These are phyloP conservation scores for Poecilia wingei DNA, from an alignment of 2,797 vertebrate species.

Conservation along the genomic window DNA sequence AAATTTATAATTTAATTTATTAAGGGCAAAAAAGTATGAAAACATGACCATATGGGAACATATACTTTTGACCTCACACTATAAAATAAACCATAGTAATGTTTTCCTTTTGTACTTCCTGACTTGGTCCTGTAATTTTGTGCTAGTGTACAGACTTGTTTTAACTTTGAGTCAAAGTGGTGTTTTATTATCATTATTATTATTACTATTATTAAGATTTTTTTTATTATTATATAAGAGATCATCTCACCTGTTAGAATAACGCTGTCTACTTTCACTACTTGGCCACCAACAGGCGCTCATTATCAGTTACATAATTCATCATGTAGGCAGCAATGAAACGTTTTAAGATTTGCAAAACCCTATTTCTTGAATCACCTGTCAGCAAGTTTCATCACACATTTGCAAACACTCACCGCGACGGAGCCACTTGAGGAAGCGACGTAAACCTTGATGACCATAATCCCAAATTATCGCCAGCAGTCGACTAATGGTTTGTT, in stretches of 20 bases:
- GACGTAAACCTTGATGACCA: slow-evolving; percentile 90
- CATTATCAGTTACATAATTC: slow-evolving; percentile 6
- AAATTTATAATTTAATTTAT: neutral
- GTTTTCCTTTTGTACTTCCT: neutral
- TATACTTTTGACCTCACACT: too few relatives aligned
- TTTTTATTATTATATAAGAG: neutral
- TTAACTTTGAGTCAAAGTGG: neutral
- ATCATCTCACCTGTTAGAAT: slow-evolving; percentile 2
- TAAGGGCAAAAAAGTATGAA: neutral
- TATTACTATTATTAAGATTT: neutral
- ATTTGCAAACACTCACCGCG: slow-evolving; percentile 81
- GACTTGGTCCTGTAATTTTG: neutral
- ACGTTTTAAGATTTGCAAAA: neutral
- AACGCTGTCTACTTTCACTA: neutral
- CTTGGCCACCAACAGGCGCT: slow-evolving; percentile 1
- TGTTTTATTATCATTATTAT: neutral
- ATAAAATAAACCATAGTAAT: neutral
- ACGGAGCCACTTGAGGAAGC: slow-evolving; percentile 88
- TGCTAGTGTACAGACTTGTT: neutral
- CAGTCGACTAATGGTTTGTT: slow-evolving; percentile 9
- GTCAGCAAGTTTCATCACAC: neutral
- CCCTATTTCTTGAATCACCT: neutral
- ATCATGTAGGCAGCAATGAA: neutral
- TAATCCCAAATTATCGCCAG: slow-evolving; percentile 60
- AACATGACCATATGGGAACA: neutral